A percentile compares a stretch with the other conserved stretches of the same genome.
These are phyloP conservation scores for Leptothorax acervorum DNA, from an alignment of 2,888 invertebrate species.

Conservation along the genomic window DNA sequence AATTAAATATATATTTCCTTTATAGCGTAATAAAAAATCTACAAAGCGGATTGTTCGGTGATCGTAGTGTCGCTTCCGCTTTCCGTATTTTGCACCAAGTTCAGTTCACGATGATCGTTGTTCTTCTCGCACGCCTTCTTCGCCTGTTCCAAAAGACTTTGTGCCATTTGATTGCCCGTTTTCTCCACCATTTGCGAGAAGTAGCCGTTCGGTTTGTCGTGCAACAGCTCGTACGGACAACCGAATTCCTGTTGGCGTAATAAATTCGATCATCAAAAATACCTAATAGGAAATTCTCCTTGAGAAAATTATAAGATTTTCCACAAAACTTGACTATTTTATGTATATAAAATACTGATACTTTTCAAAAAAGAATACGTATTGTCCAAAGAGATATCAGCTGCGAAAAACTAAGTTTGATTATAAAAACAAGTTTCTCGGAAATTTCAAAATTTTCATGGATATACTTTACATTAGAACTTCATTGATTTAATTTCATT, in stretches of 20 bases:
- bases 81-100: not conserved
- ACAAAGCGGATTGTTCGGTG: constrained; percentile 15
- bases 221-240: constrained; percentile 89
- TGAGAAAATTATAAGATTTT: too few relatives aligned
- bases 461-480: too few relatives aligned
- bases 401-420: not conserved
- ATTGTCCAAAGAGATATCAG: not conserved
- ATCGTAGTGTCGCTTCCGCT: not conserved
- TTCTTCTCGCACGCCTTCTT: constrained; percentile 65
- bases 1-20: too few relatives aligned
- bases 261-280: not conserved
- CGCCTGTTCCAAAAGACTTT: constrained; percentile 86
- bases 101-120: not conserved
- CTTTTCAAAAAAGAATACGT: too few relatives aligned
- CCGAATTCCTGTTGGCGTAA: constrained; percentile 88
- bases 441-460: too few relatives aligned
- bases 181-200: constrained; percentile 91
- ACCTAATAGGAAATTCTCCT: too few relatives aligned
- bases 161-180: constrained; percentile 88
- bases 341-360: too few relatives aligned
- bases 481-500: not conserved
- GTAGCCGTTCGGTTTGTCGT: constrained; percentile 87
- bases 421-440: not conserved
- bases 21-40: not conserved
- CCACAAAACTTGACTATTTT: too few relatives aligned